Conservation (phyloP, 2,797 vertebrate species). For the Myotis pilosus region DNA sequence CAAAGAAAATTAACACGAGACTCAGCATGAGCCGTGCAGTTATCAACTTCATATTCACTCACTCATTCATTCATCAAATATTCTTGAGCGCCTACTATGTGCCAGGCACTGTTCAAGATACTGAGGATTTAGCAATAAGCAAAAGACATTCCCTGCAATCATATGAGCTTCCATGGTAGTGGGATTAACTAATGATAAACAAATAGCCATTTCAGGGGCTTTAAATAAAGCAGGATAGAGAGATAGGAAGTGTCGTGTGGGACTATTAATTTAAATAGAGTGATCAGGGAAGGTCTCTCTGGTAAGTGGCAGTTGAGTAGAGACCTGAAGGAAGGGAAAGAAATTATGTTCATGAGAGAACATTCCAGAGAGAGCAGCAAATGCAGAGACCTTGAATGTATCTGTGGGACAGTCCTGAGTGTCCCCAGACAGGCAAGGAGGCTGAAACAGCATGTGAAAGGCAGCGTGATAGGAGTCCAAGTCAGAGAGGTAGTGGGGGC, state of each 20-base stretch:
- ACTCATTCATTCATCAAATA: background rate
- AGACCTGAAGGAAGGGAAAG: background rate
- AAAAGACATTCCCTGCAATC: background rate
- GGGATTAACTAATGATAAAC: background rate
- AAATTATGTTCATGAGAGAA: background rate
- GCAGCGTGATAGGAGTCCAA: background rate
- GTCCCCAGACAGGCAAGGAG: background rate
- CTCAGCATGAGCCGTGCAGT: background rate
- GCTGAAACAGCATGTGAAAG: background rate
- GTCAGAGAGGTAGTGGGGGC: background rate
- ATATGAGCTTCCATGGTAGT: background rate
- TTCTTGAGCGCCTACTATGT: background rate
- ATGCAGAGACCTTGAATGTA: background rate
- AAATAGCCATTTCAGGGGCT: background rate
- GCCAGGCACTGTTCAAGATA: background rate
- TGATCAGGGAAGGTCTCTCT: background rate
- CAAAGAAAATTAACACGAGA: background rate
- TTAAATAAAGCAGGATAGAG: background rate
- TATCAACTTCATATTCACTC: background rate
- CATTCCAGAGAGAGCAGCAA: background rate
- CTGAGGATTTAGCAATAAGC: background rate
- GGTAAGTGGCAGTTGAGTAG: background rate
- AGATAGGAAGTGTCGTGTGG: background rate
- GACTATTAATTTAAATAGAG: background rate
- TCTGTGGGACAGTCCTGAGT: background rate